Percentiles rank a stretch among this genome's conserved stretches.
These are phyloP conservation scores for Smithornis capensis DNA, from an alignment of 2,113 vertebrate species.

Conservation along the genomic window DNA sequence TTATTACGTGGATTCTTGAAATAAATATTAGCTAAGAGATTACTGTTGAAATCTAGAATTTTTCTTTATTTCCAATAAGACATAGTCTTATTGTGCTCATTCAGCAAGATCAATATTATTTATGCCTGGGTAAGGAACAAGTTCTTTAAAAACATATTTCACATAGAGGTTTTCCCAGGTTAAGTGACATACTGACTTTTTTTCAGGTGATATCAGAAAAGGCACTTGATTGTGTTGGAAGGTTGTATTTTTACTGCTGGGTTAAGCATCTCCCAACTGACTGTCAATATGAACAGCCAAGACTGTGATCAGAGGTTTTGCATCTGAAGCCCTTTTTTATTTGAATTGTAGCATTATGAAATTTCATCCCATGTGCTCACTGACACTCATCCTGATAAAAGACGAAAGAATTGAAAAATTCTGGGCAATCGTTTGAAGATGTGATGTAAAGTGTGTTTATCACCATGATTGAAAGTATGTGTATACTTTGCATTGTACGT, in stretches of 20 bases:
- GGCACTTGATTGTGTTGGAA: not conserved
- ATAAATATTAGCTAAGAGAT: not conserved
- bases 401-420: not conserved
- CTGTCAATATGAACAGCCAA: not conserved
- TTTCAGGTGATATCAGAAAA: not conserved
- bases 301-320: not conserved
- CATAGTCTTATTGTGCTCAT: not conserved
- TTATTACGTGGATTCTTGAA: not conserved
- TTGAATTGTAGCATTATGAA: not conserved
- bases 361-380: not conserved
- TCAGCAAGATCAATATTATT: not conserved
- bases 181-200: not conserved
- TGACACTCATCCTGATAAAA: not conserved
- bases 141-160: not conserved
- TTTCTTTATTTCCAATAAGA: not conserved
- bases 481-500: not conserved
- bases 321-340: not conserved
- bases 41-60: not conserved
- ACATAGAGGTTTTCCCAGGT: not conserved
- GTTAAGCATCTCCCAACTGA: not conserved
- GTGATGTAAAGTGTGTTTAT: not conserved
- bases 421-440: not conserved
- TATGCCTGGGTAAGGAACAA: not conserved
- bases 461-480: not conserved
- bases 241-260: not conserved